Base-by-base conservation (phyloP, 2,888 invertebrate species). In the Xestobium rufovillosum region DNA sequence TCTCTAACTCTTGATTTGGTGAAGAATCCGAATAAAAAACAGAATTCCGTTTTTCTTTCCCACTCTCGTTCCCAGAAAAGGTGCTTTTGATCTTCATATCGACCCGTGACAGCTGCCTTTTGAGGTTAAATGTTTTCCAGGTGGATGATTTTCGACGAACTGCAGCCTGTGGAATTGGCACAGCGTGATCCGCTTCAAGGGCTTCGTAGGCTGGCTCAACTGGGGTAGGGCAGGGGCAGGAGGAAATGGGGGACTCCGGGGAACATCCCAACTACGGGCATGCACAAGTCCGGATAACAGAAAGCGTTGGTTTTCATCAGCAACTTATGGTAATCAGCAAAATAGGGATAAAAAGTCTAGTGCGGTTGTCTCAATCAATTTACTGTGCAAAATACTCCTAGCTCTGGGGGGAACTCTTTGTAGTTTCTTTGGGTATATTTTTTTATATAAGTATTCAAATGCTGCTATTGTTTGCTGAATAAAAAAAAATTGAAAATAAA, bases 91-190 rank as follows among this genome's bases (percentile, higher is more conserved):
- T 67, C 62, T 80, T 83, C 53, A 80, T 69, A 60, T 84, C 83
- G 49, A 85, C 86, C 66, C 76, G 82, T 44, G 83, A 84, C 51
- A 87, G 72, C 66, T 86, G 85, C 51, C 85, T 77, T 65, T 87
- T 87, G 41, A 87, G 70, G 63, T 80, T 83, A 69, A 85, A 84
- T 42, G 76, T 76, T 65, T 83, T 84, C 83, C 85, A 84, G 47
- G 77, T 73, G 17, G 80, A 80, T 14, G 66, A 64, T 53, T 79
- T 78, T 50, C 80, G 72, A 43, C 80, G 65, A 34, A 62, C 60
- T 44, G 69, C 64, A 43, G 60, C 54, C 14, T 57, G 53, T 2
- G 61, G 59, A 37, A 63, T 61, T 3, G 61, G 59, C 6, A 60
- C 50, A 14, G 57, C 50, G 38, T 46, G 49, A 13, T 58, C 57